Base-by-base conservation (phyloP, 1,140 invertebrate genomes). In the Drepana arcuata region DNA sequence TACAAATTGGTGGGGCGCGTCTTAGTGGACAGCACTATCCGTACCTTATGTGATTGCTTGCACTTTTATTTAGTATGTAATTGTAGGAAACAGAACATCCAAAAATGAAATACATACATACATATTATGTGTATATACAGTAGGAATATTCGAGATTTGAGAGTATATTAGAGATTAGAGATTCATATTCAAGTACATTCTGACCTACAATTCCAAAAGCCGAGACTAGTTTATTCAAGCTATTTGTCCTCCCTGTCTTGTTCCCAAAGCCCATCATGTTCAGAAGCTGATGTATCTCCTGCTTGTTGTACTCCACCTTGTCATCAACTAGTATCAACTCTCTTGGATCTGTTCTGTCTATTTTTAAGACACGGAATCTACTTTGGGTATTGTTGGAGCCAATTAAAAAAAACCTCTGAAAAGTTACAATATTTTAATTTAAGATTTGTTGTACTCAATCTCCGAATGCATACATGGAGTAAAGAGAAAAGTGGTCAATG, bases 331-430 rank as follows among this genome's bases (percentile, higher is more conserved):
- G 86, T 38, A 88, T 81, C 10, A 99, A 77, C 21, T 95, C 91
- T 69, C 87, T 88, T 0, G 93, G 87, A 63, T 96, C 94, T 43
- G 91, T 93, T 41, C 97, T 86, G 72, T 98, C 95, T 55, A 99
- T 96, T 84, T 96, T 96, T 9, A 99, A 83, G 0, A 99, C 91
- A 55, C 96, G 85, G 71, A 97, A 99, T 45, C 92, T 88, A 1
- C 92, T 95, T 80, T 97, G 90, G 2, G 93, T 93, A 56, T 97
- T 96, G 66, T 98, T 99, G 9, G 95, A 97, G 16, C 96, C 96
- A 65, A 99, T 92, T 40, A 99, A 84, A 85, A 95, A 98, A 73
- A 95, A 93, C 64, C 92, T 87, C 93, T 95, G 66, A 48, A 85
- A 85, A 52, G 0, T 18, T 16, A 16, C 11, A 35, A 11, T 36